phyloP scores from a whole-genome alignment of 1,140 invertebrate genomes.

The Gerris buenoi region DNA sequence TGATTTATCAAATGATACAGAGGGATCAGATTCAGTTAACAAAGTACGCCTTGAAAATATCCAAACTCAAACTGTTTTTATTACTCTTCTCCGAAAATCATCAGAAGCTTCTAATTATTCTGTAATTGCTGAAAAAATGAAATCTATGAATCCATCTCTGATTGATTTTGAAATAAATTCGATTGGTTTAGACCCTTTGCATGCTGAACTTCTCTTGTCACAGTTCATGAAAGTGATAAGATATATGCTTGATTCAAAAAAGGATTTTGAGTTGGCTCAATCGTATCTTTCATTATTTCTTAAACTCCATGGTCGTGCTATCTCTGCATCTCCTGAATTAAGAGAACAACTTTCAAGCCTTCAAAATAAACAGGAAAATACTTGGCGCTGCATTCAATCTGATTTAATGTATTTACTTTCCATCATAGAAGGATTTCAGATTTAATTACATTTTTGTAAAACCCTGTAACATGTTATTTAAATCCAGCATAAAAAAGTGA shows the following conservation, averaged over 20 bases:
- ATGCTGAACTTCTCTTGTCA: slow-evolving; percentile 48
- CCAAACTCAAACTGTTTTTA: slow-evolving; percentile 47
- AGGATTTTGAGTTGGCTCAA: slow-evolving; percentile 81
- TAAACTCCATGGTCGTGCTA: slow-evolving; percentile 57
- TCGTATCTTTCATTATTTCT: slow-evolving; percentile 83
- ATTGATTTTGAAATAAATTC: slow-evolving; percentile 82
- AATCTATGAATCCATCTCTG: slow-evolving; percentile 61
- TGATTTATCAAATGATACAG: slow-evolving; percentile 40
- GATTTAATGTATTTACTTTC: slow-evolving; percentile 37
- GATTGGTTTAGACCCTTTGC: slow-evolving; percentile 53
- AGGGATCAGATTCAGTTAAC: slow-evolving; percentile 23
- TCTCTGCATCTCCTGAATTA: slow-evolving; percentile 42
- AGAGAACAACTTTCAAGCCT: slow-evolving; percentile 40
- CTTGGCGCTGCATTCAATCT: slow-evolving; percentile 61
- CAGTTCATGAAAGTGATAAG: slow-evolving; percentile 67
- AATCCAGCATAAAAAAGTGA: too few species aligned
- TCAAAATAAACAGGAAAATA: slow-evolving; percentile 37
- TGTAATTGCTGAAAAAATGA: slow-evolving; percentile 54
- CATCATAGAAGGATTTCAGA: slow-evolving; percentile 46
- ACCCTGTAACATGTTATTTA: too few species aligned
- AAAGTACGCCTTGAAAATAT: slow-evolving; percentile 30
- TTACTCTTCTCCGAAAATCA: slow-evolving; percentile 38
- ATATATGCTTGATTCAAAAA: slow-evolving; percentile 53
- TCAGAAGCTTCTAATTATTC: slow-evolving; percentile 33
- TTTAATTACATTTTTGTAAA: neutral